These are phyloP conservation scores for Mohoua ochrocephala DNA, from an alignment of 2,113 vertebrate genomes.

Conservation along the genomic window DNA sequence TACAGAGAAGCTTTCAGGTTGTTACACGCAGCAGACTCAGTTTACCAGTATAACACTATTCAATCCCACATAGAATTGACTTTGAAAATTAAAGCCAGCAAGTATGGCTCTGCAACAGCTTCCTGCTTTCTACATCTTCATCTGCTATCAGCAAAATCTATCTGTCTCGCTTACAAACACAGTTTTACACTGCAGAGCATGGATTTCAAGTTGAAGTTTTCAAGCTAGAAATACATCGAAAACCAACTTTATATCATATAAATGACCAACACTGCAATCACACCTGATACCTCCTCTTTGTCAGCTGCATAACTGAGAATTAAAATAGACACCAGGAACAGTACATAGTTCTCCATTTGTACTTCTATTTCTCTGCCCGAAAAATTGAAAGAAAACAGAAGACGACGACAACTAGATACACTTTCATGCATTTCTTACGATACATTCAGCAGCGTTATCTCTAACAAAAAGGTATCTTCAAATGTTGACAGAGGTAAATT, in stretches of 20 bases:
- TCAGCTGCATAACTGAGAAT: not conserved
- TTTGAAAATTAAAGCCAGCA: conserved; percentile 28
- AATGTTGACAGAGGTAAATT: not conserved
- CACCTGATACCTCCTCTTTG: not conserved
- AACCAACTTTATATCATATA: not conserved
- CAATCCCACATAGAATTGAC: not conserved
- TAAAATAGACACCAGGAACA: not conserved
- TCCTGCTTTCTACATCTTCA: conserved; percentile 65
- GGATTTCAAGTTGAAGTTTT: not conserved
- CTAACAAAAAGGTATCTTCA: not conserved
- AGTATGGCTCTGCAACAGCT: conserved; percentile 44
- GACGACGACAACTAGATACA: not conserved
- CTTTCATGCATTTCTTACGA: fast-evolving
- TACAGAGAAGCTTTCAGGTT: not conserved
- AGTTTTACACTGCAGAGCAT: not conserved
- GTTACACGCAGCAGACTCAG: not conserved
- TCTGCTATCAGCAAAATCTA: conserved; percentile 30
- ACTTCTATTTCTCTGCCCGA: not conserved
- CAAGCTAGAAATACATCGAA: not conserved
- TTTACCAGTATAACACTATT: not conserved
- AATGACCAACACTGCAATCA: not conserved
- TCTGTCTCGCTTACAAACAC: not conserved
- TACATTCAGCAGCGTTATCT: not conserved
- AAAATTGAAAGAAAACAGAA: not conserved
- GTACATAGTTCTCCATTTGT: not conserved